These are phyloP conservation scores for Centroberyx gerrardi DNA, from an alignment of 2,797 vertebrate genomes.

Conservation along the genomic window DNA sequence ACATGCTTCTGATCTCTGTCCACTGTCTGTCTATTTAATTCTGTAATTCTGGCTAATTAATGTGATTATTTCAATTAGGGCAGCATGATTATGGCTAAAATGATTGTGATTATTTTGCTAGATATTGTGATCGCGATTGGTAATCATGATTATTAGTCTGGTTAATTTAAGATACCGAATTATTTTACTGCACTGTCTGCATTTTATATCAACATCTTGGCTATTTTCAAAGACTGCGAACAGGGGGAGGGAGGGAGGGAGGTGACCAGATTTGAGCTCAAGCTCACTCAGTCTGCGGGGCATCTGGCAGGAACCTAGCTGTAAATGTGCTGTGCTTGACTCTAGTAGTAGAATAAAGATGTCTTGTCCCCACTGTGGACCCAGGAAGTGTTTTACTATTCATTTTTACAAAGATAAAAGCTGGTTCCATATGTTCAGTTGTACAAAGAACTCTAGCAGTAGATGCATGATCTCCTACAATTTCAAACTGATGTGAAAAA, in stretches of 20 bases:
- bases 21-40: not conserved
- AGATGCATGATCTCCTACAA: not conserved
- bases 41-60: not conserved
- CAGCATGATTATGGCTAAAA: too few relatives aligned
- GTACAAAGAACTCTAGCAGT: not conserved
- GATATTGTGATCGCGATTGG: not conserved
- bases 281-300: too few relatives aligned
- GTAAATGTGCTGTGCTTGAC: too few relatives aligned
- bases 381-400: slow-evolving; percentile 8
- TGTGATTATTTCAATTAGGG: not conserved
- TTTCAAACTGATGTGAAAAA: slow-evolving; percentile 1
- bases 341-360: not conserved
- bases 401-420: slow-evolving; percentile 1
- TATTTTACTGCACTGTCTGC: not conserved
- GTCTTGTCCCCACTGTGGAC: not conserved
- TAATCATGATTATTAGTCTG: not conserved
- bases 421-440: not conserved
- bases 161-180: not conserved
- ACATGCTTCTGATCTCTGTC: slow-evolving; percentile 10
- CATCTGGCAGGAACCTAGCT: too few relatives aligned
- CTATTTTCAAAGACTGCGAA: not conserved
- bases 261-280: too few relatives aligned
- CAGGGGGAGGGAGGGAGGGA: too few relatives aligned
- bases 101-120: not conserved
- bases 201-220: not conserved